Conservation (phyloP, 2,888 invertebrate species). For the Hydrotaea cyrtoneurina region DNA sequence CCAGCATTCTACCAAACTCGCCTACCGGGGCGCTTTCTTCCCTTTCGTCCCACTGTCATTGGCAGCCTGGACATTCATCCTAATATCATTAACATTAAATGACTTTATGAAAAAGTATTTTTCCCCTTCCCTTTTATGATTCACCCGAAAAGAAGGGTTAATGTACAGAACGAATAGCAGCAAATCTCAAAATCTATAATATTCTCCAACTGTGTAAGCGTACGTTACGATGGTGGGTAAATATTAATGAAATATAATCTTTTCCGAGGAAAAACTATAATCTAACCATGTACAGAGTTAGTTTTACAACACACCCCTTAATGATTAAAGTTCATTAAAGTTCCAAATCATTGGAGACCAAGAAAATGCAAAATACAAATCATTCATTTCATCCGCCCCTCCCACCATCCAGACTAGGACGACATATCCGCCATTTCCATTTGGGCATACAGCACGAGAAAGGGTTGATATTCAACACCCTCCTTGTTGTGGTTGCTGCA, state of each 20-base stretch:
- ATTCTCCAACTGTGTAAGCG: not conserved
- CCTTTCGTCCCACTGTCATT: not conserved
- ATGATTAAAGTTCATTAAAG: constrained; percentile 31
- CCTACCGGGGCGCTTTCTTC: too few species aligned
- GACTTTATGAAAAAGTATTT: constrained; percentile 45
- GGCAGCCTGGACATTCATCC: not conserved
- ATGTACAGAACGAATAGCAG: constrained; percentile 15
- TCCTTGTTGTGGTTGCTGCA: not conserved
- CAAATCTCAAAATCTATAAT: not conserved
- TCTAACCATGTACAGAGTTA: not conserved
- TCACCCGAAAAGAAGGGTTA: constrained; percentile 35
- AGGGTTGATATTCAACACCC: constrained; percentile 35
- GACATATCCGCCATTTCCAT: constrained; percentile 14
- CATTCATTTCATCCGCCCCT: constrained; percentile 13
- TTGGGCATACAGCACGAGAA: not conserved
- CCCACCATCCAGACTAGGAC: not conserved
- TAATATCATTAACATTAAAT: constrained; percentile 45
- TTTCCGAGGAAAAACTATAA: not conserved
- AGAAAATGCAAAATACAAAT: constrained; percentile 34
- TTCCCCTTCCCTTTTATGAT: not conserved
- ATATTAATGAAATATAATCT: constrained; percentile 24
- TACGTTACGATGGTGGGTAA: not conserved
- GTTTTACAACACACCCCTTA: not conserved
- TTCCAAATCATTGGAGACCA: constrained; percentile 25
- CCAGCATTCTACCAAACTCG: too few species aligned